A percentile compares a stretch with the other conserved stretches of the same genome.
These are phyloP conservation scores for Escarpia spicata DNA, from an alignment of 2,888 invertebrate genomes.

Conservation along the genomic window DNA sequence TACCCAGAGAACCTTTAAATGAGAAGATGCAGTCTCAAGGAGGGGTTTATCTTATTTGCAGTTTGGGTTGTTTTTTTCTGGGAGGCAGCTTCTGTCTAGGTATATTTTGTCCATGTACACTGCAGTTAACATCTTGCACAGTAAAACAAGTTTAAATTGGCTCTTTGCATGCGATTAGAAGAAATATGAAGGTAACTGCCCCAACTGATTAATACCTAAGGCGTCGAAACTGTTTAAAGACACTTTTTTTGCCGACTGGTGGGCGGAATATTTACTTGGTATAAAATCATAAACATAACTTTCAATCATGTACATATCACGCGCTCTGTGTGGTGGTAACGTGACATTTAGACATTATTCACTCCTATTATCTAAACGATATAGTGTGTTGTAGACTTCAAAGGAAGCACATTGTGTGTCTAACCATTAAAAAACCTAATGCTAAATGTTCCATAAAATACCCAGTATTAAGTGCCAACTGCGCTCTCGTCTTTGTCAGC, in stretches of 20 bases:
- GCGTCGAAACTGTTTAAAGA: not conserved
- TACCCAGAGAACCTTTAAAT: too few relatives aligned
- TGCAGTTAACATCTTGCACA: too few relatives aligned
- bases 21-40: too few relatives aligned
- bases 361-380: not conserved
- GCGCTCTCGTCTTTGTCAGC: not conserved
- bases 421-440: not conserved
- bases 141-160: too few relatives aligned
- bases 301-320: not conserved
- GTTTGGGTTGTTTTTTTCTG: too few relatives aligned
- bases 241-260: not conserved
- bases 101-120: too few relatives aligned
- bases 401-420: not conserved
- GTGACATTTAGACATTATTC: not conserved
- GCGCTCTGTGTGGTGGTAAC: not conserved
- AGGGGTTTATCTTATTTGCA: too few relatives aligned
- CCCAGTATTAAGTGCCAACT: not conserved
- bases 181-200: not conserved
- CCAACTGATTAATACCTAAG: not conserved
- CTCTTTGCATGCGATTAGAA: too few relatives aligned
- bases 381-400: not conserved
- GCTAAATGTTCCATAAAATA: not conserved
- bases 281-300: conserved; percentile 3
- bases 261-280: not conserved
- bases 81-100: too few relatives aligned